Percentiles rank a stretch among this genome's conserved stretches.
Conservation (phyloP, 37 sponge, comb jelly and placozoan genomes). For the Lycopodina hypogea region DNA sequence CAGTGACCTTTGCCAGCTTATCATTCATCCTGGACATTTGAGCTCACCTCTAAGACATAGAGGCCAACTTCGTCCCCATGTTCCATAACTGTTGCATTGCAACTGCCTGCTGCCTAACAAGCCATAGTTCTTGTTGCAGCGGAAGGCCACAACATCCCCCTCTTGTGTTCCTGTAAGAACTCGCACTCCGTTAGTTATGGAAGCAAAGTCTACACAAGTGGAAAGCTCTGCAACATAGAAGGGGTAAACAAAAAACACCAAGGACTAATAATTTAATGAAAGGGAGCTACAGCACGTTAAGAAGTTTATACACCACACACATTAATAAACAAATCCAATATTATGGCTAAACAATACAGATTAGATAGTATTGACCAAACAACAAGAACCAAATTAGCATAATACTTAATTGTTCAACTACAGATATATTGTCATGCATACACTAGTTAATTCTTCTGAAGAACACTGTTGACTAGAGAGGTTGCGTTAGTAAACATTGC, state of each 20-base stretch:
- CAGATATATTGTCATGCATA: too few species aligned
- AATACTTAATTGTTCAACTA: too few species aligned
- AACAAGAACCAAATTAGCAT: too few species aligned
- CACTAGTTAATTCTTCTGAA: too few species aligned
- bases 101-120: conserved; percentile 37
- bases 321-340: too few species aligned
- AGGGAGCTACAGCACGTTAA: neutral
- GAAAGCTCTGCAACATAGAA: conserved; percentile 8
- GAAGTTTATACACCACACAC: neutral
- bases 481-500: too few species aligned
- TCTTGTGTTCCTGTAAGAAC: conserved; percentile 17
- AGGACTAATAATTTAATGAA: neutral
- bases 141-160: conserved; percentile 14
- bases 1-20: too few species aligned
- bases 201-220: conserved; percentile 3
- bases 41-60: conserved; percentile 10
- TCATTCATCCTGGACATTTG: too few species aligned
- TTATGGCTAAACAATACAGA: neutral
- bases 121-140: conserved; percentile 34
- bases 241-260: neutral
- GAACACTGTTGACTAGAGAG: too few species aligned
- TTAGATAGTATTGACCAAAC: neutral
- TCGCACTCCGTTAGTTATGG: conserved; percentile 11
- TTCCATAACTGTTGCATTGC: conserved; percentile 23
- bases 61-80: conserved; percentile 30